Evolutionary conservation across 2,888 invertebrate genomes (phyloP).

Genomic region (Idaea biselata): DNA sequence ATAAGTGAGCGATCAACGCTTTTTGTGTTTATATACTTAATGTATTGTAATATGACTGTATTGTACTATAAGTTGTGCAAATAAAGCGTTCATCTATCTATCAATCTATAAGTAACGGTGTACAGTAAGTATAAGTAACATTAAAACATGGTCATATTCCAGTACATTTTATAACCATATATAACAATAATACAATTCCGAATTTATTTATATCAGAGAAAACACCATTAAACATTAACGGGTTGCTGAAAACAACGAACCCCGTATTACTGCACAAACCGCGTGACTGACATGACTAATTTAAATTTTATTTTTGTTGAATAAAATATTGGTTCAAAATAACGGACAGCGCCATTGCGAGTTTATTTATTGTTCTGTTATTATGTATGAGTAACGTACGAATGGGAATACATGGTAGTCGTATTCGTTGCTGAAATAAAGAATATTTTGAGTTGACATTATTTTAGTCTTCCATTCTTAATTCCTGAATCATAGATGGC

Average conservation of each 20-base stretch:
- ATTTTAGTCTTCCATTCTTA: no score
- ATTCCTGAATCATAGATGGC: no score
- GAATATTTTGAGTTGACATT: no score
- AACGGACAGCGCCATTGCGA: conserved; percentile 16
- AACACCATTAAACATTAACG: conserved; percentile 1
- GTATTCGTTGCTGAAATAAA: no score
- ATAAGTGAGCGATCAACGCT: no score
- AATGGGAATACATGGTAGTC: not conserved
- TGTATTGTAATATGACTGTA: no score
- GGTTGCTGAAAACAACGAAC: conserved; percentile 11
- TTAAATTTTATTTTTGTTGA: conserved; percentile 29
- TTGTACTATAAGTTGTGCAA: no score
- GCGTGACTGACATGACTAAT: conserved; percentile 24
- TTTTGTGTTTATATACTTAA: no score
- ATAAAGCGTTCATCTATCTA: no score
- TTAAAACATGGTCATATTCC: not conserved
- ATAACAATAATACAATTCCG: not conserved
- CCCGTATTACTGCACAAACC: conserved; percentile 14
- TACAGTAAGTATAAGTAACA: no score
- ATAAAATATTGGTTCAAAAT: conserved; percentile 29
- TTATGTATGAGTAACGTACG: conserved; percentile 14
- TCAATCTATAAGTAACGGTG: no score
- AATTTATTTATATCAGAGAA: conserved; percentile 8
- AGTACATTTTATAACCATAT: not conserved
- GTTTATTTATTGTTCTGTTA: conserved; percentile 11